These are phyloP conservation scores for Gasterosteus aculeatus DNA, from an alignment of 2,113 vertebrate species.

Conservation along the genomic window DNA sequence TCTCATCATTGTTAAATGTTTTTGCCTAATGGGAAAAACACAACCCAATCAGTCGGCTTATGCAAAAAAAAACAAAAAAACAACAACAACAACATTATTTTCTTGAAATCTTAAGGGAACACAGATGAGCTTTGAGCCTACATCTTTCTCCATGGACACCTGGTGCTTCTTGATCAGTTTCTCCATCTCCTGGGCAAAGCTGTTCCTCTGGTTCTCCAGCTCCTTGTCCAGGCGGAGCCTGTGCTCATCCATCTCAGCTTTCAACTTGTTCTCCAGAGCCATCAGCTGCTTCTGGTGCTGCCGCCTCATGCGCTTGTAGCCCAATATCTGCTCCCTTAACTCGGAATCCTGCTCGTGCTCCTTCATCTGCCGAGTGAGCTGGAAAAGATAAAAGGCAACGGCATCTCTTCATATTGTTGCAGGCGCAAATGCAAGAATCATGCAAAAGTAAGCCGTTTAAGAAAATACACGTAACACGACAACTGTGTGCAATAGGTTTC, in stretches of 20 bases:
- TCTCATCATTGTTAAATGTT: conserved; percentile 94
- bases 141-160: conserved; percentile 97
- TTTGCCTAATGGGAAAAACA: conserved; percentile 86
- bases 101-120: background rate
- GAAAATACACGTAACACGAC: background rate
- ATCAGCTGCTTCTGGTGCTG: conserved; percentile 98
- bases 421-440: background rate
- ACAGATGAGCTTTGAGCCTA: conserved; percentile 65
- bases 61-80: background rate
- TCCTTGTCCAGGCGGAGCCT: conserved; percentile 98
- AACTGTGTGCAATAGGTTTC: background rate
- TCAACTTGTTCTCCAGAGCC: conserved; percentile 98
- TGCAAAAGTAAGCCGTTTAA: background rate
- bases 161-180: conserved; percentile 98
- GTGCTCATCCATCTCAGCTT: conserved; percentile 98
- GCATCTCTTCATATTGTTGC: background rate
- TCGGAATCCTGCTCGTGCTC: conserved; percentile 98
- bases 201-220: conserved; percentile 96
- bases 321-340: conserved; percentile 96
- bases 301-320: conserved; percentile 97
- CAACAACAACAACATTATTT: background rate
- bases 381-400: conserved; percentile 25
- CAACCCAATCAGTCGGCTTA: conserved; percentile 33
- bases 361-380: conserved; percentile 99
- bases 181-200: conserved; percentile 96